Conservation (phyloP, 2,797 vertebrate species). For the Sparidentex hasta region DNA sequence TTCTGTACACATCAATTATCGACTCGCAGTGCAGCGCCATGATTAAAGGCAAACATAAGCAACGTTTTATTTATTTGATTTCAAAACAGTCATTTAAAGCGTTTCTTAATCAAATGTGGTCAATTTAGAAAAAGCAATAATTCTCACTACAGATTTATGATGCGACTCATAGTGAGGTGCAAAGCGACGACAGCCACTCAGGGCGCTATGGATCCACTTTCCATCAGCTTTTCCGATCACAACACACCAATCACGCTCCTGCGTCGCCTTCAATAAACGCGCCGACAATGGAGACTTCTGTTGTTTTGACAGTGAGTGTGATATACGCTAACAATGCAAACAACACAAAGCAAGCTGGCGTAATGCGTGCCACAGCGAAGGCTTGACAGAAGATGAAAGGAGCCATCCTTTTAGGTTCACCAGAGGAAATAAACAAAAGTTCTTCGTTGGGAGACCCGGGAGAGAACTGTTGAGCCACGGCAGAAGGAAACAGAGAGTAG, state of each 20-base stretch:
- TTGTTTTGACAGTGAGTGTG: conserved; percentile 51
- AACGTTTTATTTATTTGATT: not conserved
- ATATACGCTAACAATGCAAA: conserved; percentile 32
- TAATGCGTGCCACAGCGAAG: conserved; percentile 52
- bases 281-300: conserved; percentile 3
- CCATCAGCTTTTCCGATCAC: not conserved
- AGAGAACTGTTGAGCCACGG: conserved; percentile 13
- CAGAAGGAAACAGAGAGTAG: conserved; percentile 29
- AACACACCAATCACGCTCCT: not conserved
- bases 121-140: not conserved
- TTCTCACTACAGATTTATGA: not conserved
- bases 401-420: conserved; percentile 28
- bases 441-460: conserved; percentile 21
- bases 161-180: not conserved
- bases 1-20: not conserved
- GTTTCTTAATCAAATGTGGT: not conserved
- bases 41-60: not conserved
- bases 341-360: conserved; percentile 30
- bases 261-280: conserved; percentile 10
- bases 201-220: not conserved
- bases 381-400: conserved; percentile 57
- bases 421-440: conserved; percentile 40
- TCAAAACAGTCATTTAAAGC: not conserved
- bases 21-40: no score
- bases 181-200: not conserved